Evolutionary conservation across 2,888 invertebrate species (phyloP), one percentile per base, ranked within the genome.

Genomic region (Prenolepis imparis): DNA sequence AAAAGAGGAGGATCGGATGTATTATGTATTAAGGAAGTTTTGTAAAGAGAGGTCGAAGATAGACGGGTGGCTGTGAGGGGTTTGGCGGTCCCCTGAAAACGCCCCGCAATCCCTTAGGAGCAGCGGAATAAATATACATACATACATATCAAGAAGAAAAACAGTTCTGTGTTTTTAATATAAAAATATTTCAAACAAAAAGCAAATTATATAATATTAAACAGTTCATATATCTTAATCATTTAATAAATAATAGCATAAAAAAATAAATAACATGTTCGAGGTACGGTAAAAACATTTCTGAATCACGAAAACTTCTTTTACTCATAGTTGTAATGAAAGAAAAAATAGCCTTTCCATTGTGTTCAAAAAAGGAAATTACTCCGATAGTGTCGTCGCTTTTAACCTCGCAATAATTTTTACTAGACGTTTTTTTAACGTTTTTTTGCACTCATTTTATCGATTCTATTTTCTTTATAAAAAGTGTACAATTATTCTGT

Each of bases 381-480:
- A 48, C 67, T 28, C 24, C 11, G 24, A 12, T 15, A 52, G 24
- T 68, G 57, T 24, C 8, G 52, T 1, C 59, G 44, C 21, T 64
- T 74, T 82, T 80, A 83, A 28, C 52, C 44, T 61, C 15, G n/a
- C 74, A 55, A 83, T 85, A 64, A 86, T 74, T 86, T 74, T 74
- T 67, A 9, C 15, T 55, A 61, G 61, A 75, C 28, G 41, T 41
- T n/a, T n/a, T n/a, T n/a, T n/a, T n/a, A n/a, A n/a, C n/a, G n/a
- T 66, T n/a, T 32, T 18, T 48, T 28, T 24, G n/a, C 12, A 6
- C 61, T 64, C 39, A 28, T 18, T 80, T 85, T 73, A 73, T 78
- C 48, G 44, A n/a, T 21, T 44, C 12, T 67, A 32, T 68, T 77
- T 61, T 44, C 63, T 78, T 44, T 78, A 44, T 72, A n/a, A 66